phyloP scores from a whole-genome alignment of 2,797 vertebrate genomes.

The Propithecus perrieri region DNA sequence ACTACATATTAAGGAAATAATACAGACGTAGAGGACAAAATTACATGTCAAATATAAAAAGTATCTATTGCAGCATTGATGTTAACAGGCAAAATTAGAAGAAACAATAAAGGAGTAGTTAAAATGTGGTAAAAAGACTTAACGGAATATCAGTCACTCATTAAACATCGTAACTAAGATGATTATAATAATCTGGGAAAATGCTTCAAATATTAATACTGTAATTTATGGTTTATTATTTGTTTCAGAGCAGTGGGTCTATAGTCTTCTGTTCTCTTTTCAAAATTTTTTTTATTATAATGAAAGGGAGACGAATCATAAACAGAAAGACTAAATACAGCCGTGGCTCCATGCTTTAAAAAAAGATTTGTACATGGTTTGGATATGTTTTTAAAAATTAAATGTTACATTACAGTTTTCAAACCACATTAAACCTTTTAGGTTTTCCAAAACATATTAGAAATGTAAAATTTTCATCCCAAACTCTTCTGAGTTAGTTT shows the following conservation, averaged over 20 bases:
- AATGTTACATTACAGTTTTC: conserved; percentile 34
- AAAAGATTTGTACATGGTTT: conserved; percentile 28
- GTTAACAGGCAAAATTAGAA: background rate
- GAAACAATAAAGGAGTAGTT: background rate
- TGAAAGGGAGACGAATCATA: conserved; percentile 38
- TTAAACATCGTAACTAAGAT: background rate
- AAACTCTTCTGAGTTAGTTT: background rate
- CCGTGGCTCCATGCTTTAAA: conserved; percentile 21
- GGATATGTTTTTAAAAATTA: background rate
- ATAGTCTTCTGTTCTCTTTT: background rate
- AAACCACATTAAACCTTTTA: background rate
- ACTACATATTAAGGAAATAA: background rate
- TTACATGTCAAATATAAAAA: background rate
- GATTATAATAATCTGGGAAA: background rate
- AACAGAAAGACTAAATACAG: conserved; percentile 28
- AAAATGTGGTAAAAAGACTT: background rate
- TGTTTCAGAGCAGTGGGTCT: background rate
- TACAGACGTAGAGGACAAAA: background rate
- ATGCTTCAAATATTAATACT: background rate
- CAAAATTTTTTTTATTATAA: conserved; percentile 48
- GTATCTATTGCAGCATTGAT: background rate
- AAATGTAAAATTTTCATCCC: conserved; percentile 2
- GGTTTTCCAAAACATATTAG: conserved; percentile 49
- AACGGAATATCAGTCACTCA: background rate
- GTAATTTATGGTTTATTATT: background rate